Evolutionary conservation across 2,888 invertebrate species (phyloP).

Genomic region (Epistrophe grossulariae): DNA sequence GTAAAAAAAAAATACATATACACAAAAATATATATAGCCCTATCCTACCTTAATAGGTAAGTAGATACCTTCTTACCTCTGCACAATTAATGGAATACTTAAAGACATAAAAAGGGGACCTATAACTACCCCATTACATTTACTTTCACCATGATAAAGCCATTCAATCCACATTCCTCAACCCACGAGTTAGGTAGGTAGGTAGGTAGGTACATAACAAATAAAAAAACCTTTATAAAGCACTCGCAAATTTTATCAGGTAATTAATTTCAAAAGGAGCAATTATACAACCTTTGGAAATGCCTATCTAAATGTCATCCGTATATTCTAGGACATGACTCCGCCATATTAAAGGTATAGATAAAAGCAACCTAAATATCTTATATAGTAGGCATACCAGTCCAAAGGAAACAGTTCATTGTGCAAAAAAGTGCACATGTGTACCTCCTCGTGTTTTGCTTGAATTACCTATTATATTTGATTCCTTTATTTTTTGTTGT

Average conservation of each 20-base stretch:
- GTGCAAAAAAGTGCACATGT: slow-evolving; percentile 49
- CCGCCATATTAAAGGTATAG: slow-evolving; percentile 9
- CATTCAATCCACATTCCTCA: slow-evolving; percentile 31
- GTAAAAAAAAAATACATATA: neutral
- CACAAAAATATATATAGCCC: neutral
- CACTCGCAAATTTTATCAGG: slow-evolving; percentile 73
- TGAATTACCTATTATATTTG: slow-evolving; percentile 54
- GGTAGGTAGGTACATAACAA: neutral
- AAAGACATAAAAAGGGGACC: slow-evolving; percentile 12
- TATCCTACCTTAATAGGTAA: neutral
- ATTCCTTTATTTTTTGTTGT: slow-evolving; percentile 6
- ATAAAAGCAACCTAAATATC: slow-evolving; percentile 25
- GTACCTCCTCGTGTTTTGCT: slow-evolving; percentile 54
- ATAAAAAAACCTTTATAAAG: slow-evolving; percentile 34
- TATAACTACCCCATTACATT: slow-evolving; percentile 28
- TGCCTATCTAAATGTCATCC: slow-evolving; percentile 67
- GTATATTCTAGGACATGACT: slow-evolving; percentile 38
- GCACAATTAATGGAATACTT: slow-evolving; percentile 37
- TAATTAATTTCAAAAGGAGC: slow-evolving; percentile 75
- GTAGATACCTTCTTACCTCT: neutral
- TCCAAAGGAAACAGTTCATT: slow-evolving; percentile 52
- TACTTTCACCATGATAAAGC: slow-evolving; percentile 35
- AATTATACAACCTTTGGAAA: slow-evolving; percentile 66
- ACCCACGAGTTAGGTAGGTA: slow-evolving; percentile 4
- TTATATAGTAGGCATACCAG: slow-evolving; percentile 6